Percentiles rank a stretch among this genome's conserved stretches.
Evolutionary conservation across 2,888 invertebrate species (phyloP).

Genomic region (Temnothorax unifasciatus): DNA sequence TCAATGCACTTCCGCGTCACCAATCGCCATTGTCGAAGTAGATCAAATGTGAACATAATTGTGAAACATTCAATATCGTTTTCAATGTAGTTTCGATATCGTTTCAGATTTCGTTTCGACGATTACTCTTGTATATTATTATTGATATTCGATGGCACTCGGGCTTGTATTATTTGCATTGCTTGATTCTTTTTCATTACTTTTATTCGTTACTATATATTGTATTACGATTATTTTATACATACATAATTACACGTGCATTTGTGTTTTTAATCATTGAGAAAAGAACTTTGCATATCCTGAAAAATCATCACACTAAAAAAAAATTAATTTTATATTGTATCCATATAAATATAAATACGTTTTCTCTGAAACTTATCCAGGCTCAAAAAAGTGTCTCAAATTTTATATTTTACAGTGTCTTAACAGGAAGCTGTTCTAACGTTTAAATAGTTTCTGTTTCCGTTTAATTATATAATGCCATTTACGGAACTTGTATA

Average conservation of each 20-base stretch:
- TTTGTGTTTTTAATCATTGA: neutral
- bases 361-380: neutral
- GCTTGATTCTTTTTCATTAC: conserved; percentile 3
- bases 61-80: conserved; percentile 3
- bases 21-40: conserved; percentile 3
- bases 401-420: conserved; percentile 18
- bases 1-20: neutral
- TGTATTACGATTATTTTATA: neutral
- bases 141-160: conserved; percentile 36
- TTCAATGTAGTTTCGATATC: conserved; percentile 2
- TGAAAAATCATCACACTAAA: neutral
- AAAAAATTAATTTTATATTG: neutral
- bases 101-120: conserved; percentile 2
- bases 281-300: neutral
- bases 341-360: neutral
- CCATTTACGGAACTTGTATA: neutral
- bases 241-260: neutral
- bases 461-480: neutral
- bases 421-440: neutral
- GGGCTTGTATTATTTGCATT: neutral
- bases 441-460: neutral
- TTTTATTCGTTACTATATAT: conserved; percentile 1
- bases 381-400: neutral
- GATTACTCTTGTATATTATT: conserved; percentile 26
- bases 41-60: conserved; percentile 23